Evolutionary conservation across 2,113 vertebrate species (phyloP), one percentile per base, ranked within the genome.

Genomic region (Channa maculata): DNA sequence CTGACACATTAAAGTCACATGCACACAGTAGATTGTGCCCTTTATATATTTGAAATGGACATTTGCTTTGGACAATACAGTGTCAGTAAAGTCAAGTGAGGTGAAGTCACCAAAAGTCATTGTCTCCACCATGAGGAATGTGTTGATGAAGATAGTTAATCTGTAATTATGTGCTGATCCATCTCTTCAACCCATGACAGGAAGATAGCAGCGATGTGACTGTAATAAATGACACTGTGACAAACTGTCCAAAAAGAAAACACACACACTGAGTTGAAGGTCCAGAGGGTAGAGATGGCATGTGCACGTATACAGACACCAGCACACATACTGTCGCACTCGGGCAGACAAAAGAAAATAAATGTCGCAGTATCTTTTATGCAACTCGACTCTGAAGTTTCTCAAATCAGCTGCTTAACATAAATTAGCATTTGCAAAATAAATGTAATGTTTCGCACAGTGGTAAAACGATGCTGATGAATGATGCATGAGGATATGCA

Each of bases 361-460:
- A 85, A 88, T 85, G 79, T 84, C 9, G 53, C 57, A 9, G 58
- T 73, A 51, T 80, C 77, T 85, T 88, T 89, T 67, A 82, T 91
- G 82, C 76, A 54, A 69, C 84, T 87, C 77, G 8, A 85, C 80
- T 82, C 80, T 82, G 82, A 87, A 87, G 80, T 82, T 88, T 75
- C 77, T 76, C 72, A 84, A 90, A 90, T 88, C 75, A 83, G 65
- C 84, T 89, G 83, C 68, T 94, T 92, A 86, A 77, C 91, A 94
- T 92, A 90, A 92, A 92, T 94, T 92, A 88, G 82, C 89, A 92
- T 93, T 87, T 82, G 75, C 67, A 62, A 90, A 91, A 88, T 88
- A 88, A 90, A 90, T 64, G 82, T 82, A 89, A 84, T 85, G 84
- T 88, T 90, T 84, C 6, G 33, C 75, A 49, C 69, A 33, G 74